phyloP scores from a whole-genome alignment of 2,113 vertebrate genomes.

The Ceuthmochares aereus region DNA sequence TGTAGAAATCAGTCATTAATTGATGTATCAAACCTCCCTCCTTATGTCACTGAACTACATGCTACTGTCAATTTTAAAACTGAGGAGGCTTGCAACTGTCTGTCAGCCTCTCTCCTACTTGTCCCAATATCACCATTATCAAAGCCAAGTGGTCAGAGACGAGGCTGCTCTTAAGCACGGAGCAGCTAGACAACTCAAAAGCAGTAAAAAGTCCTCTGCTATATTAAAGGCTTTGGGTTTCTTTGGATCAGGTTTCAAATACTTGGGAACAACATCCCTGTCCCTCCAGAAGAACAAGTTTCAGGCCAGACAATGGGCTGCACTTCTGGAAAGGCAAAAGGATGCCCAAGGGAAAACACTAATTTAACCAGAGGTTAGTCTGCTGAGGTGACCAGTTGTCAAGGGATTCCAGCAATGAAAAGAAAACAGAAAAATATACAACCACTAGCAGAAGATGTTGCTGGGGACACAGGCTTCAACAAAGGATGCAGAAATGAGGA shows the following conservation, averaged over 20 bases:
- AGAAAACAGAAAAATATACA: background rate
- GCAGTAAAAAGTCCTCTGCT: background rate
- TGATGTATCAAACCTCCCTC: background rate
- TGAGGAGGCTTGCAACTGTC: accelerated
- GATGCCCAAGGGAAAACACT: background rate
- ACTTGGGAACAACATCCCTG: background rate
- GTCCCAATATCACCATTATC: background rate
- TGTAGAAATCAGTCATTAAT: background rate
- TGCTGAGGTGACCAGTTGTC: background rate
- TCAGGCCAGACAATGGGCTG: background rate
- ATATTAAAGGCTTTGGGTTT: background rate
- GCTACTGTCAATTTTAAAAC: background rate
- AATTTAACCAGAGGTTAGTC: background rate
- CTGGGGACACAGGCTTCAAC: background rate
- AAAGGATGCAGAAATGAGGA: background rate
- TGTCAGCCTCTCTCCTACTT: background rate
- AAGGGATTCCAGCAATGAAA: background rate
- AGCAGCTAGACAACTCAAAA: background rate
- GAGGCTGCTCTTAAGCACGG: background rate
- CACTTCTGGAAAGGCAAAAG: background rate
- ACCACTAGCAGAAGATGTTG: background rate
- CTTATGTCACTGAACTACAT: background rate
- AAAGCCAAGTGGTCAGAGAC: background rate
- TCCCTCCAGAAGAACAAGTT: background rate
- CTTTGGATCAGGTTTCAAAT: background rate